Evolutionary conservation across 1,140 invertebrate genomes (phyloP), one percentile per base, ranked within the genome.

Genomic region (Brachionus calyciflorus): DNA sequence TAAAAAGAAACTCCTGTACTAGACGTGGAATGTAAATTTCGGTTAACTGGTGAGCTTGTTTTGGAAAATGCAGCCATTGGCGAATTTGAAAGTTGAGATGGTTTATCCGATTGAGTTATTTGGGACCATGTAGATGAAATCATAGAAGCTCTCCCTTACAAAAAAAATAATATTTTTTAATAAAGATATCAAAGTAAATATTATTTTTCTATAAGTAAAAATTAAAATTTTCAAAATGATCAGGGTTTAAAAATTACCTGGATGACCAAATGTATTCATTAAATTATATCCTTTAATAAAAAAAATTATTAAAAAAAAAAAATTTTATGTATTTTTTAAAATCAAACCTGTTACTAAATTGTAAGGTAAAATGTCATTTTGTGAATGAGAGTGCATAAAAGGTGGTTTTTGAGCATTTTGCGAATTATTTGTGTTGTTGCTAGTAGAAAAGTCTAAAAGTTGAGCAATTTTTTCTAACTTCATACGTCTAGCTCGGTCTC

Each of bases 401-500:
- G 9, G 41, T 46, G 17, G 60, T 65, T 65, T 65, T 73, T 73
- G 69, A 53, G 30, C 37, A 21, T 3, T 26, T 73, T 44, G 40
- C n/a, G n/a, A n/a, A n/a, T n/a, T n/a, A 37, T 48, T 51, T 51
- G 49, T 5, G 17, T 51, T 26, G 12, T 3, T 26, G 12, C 3
- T 19, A 6, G 55, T n/a, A n/a, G 55, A 60, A n/a, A 51, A 9
- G 48, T 73, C 46, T 7, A 73, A 24, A 7, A 73, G 19, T 51
- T 73, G 69, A 49, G 46, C 69, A 5, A 73, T 73, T 51, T 73
- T 73, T 51, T 73, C 69, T 21, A 73, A 21, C 51, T 73, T 73
- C 12, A 73, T 73, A 6, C 69, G 69, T 33, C 69, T 73, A 3
- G 69, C 69, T 26, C 69, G 37, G 0, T 76, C 49, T 30, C 94